These are phyloP conservation scores for Peromyscus leucopus DNA, from an alignment of 2,113 vertebrate genomes.

Conservation along the genomic window DNA sequence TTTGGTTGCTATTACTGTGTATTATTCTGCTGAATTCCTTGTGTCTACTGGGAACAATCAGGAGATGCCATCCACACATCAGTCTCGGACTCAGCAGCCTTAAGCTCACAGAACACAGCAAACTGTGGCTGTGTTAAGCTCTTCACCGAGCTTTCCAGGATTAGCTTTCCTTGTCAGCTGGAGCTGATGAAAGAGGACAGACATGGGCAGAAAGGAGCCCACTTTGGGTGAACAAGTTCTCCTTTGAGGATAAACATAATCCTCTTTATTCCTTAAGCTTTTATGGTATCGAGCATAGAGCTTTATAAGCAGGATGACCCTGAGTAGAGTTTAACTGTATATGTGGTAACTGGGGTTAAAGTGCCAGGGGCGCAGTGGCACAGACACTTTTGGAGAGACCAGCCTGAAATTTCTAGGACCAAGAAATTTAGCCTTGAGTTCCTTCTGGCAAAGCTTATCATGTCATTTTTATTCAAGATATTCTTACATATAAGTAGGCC, in stretches of 20 bases:
- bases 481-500: neutral
- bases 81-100: neutral
- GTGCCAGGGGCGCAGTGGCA: neutral
- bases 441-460: neutral
- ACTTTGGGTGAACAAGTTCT: neutral
- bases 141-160: neutral
- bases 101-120: neutral
- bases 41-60: neutral
- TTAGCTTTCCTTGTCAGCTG: slow-evolving; percentile 27
- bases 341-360: neutral
- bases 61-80: too few relatives aligned
- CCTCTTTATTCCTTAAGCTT: slow-evolving; percentile 50
- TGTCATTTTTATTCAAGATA: slow-evolving; percentile 2
- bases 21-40: neutral
- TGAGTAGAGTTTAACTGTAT: neutral
- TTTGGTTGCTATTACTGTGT: neutral
- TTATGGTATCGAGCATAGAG: neutral
- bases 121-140: neutral
- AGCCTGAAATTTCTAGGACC: neutral
- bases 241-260: slow-evolving; percentile 23
- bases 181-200: slow-evolving; percentile 11
- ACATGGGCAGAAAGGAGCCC: neutral
- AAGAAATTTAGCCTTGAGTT: neutral
- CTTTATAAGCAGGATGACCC: neutral
- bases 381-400: neutral